Base-by-base conservation (phyloP, 2,797 vertebrate species). In the Hozukius guyotensis region DNA sequence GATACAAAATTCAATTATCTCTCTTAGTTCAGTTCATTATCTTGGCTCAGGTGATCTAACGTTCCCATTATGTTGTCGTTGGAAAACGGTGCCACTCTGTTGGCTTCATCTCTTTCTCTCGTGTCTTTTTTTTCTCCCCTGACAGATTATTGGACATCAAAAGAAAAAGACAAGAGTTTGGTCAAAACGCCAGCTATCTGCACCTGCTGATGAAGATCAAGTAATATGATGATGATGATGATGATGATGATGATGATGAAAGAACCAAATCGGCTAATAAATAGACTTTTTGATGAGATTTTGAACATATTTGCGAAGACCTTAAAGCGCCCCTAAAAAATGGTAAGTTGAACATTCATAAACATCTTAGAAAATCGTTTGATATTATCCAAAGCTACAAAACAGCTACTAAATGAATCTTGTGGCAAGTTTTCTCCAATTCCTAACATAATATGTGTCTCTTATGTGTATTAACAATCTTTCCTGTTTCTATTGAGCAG, bases 1-100 rank as follows among this genome's bases (percentile, higher is more conserved):
- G 73, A 88, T 83, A 74, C 72, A 84, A 84, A 88, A 90, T 87
- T 87, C 57, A 87, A 85, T 92, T 89, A 90, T 87, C 78, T 90
- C 61, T 73, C 80, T 91, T 86, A 86, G 75, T 81, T 86, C 79
- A 87, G 70, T 88, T 88, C 78, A 89, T 91, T 90, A 88, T 86
- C 83, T 22, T n/a, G 60, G 72, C 83, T 86, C 77, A 78, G 75
- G 72, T 85, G 72, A 55, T 85, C 63, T 76, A 77, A 82, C 83
- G 64, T 69, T 74, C 72, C 36, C 36, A 77, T 87, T 80, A 73
- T 68, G 77, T 77, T 78, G 69, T 67, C 14, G 1, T 14, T 42
- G 34, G 59, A 72, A 80, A 80, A 38, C 9, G 2, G 49, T 16
- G 72, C 49, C 29, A 72, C 57, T 80, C 57, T 25, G 32, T 32